Base-by-base conservation (phyloP, 2,113 vertebrate species). In the Nannobrachium achirus region DNA sequence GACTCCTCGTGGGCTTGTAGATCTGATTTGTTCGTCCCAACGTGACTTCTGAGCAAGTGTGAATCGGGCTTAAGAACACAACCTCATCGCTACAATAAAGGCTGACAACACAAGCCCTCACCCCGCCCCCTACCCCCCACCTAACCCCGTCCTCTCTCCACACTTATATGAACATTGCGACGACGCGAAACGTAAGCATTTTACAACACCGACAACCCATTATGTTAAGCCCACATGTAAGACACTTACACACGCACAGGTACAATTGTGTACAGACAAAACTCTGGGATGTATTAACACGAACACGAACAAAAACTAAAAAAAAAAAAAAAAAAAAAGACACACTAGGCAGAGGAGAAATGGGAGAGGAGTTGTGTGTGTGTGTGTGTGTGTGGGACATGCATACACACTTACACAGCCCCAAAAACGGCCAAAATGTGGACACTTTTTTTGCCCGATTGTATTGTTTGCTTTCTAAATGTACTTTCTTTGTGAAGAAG, bases 391-490 rank as follows among this genome's bases (percentile, higher is more conserved):
- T 70, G 52, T 33, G 25, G 25, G 77, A 70, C 79, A 71, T 57
- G 75, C 82, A 66, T 74, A n/a, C n/a, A n/a, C n/a, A n/a, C n/a
- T n/a, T n/a, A n/a, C n/a, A n/a, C n/a, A n/a, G n/a, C n/a, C n/a
- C n/a, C n/a, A n/a, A n/a, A n/a, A 82, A 80, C 75, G 76, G 76
- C 81, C 55, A 71, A 89, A 71, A 45, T 46, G 48, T 46, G 48
- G 85, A 86, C 69, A 62, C 75, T 81, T 33, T 1, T 25, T 25
- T 25, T 72, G 75, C 81, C 66, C 84, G 89, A 89, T 90, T 91
- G 90, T 88, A 89, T 85, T 67, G 46, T 62, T 89, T 84, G 75
- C 66, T 83, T 89, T 92, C 90, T 86, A 86, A 73, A 75, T 88
- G 85, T 90, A 83, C 73, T 84, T 92, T 90, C 76, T 86, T 85